Conservation (phyloP, 2,797 vertebrate species). For the Varecia variegata region DNA sequence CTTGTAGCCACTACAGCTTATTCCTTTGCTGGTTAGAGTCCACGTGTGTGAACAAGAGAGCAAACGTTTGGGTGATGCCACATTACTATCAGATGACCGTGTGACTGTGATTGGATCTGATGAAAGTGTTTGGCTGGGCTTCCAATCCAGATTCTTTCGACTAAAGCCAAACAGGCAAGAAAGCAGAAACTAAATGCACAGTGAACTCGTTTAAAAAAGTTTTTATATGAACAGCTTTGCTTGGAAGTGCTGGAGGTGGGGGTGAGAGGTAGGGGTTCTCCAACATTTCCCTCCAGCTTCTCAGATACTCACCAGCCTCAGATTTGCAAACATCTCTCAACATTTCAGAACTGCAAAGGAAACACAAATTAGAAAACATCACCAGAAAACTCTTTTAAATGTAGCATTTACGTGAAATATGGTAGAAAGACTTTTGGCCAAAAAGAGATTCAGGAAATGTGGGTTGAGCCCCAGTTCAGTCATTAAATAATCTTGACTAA, state of each 20-base stretch:
- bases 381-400: neutral
- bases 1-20: conserved; percentile 58
- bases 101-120: conserved; percentile 30
- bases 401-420: neutral
- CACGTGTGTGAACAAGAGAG: conserved; percentile 53
- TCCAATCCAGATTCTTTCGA: conserved; percentile 48
- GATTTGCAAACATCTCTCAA: neutral
- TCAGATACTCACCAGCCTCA: neutral
- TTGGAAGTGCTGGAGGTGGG: neutral
- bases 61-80: conserved; percentile 36
- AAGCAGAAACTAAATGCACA: neutral
- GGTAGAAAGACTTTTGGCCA: neutral
- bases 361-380: neutral
- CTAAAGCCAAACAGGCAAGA: conserved; percentile 26
- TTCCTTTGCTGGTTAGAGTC: conserved; percentile 69
- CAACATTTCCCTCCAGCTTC: neutral
- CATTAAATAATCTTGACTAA: neutral
- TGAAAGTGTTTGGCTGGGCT: conserved; percentile 36
- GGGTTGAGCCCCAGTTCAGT: neutral
- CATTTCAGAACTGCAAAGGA: neutral
- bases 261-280: neutral
- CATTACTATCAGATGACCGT: conserved; percentile 42
- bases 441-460: neutral
- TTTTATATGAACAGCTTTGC: neutral
- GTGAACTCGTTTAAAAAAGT: neutral